Base-by-base conservation (phyloP, 2,888 invertebrate genomes). In the Ischnus inquisitorius region DNA sequence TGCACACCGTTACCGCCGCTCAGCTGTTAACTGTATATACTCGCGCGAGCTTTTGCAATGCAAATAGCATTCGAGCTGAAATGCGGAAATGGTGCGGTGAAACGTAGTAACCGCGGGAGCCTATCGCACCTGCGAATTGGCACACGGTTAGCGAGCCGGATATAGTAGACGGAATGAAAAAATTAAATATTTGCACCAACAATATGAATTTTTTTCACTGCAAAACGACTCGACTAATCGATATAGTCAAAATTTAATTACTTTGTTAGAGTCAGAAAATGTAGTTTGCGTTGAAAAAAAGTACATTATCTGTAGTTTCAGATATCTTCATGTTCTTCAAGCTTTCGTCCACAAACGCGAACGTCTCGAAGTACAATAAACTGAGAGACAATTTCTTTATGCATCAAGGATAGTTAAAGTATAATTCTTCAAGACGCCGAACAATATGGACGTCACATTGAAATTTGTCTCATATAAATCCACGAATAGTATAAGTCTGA, bases 1-100 rank as follows among this genome's bases (percentile, higher is more conserved):
- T 51, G 34, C 69, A 54, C 51, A 16, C 48, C 39, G 57, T 57
- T 57, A 69, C 14, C 54, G 28, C 39, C 51, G 46, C 48, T 19
- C 3, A 48, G n/a, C 68, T 48, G 68, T 28, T 34, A 68, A 8
- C 28, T 28, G 46, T 72, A n/a, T 54, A 34, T 51, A 12, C 16
- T 14, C 22, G 39, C 16, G 34, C 28, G 69, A 46, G 89, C 88
- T 90, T 91, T 90, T 90, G 89, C 90, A 92, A 90, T 92, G 90
- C 91, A 91, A 91, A 92, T 92, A 69, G 84, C 72, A 74, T 77
- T 82, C 80, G 62, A 16, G 80, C 81, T 64, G 79, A 79, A 83
- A 80, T 43, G 71, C 82, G 78, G 69, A 77, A 80, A 85, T 80
- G 78, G 72, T 65, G 79, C 72, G 78, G 83, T 62, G 28, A 67